Percentiles rank a stretch among this genome's conserved stretches.
These are phyloP conservation scores for Pseudorectes ferrugineus DNA, from an alignment of 2,113 vertebrate genomes.

Conservation along the genomic window DNA sequence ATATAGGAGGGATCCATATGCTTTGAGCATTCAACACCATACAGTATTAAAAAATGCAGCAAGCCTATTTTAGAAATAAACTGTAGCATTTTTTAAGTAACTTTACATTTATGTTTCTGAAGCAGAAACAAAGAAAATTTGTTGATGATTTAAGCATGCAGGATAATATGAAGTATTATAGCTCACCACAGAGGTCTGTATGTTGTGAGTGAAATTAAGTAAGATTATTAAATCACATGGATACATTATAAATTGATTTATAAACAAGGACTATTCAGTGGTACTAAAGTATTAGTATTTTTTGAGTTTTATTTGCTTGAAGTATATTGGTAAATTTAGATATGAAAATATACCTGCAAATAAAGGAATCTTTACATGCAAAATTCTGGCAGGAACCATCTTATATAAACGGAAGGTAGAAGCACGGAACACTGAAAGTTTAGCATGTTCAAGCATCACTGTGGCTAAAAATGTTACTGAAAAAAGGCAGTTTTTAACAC, in stretches of 20 bases:
- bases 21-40: not conserved
- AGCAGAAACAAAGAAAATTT: not conserved
- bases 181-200: not conserved
- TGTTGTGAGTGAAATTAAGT: not conserved
- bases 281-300: not conserved
- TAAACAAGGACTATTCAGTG: not conserved
- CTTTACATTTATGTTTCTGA: not conserved
- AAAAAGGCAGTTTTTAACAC: not conserved
- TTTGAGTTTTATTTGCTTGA: not conserved
- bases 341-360: not conserved
- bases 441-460: not conserved
- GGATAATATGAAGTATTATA: not conserved
- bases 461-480: not conserved
- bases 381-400: not conserved
- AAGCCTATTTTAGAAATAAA: not conserved
- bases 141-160: not conserved
- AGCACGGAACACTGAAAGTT: not conserved
- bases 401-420: not conserved
- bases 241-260: not conserved
- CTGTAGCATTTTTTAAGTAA: not conserved
- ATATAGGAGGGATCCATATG: not conserved
- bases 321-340: not conserved
- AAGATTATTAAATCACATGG: not conserved
- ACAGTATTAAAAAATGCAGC: not conserved
- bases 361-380: not conserved